Percentiles rank a stretch among this genome's conserved stretches.
phyloP scores from a whole-genome alignment of 2,113 vertebrate species.

The Jaculus jaculus region DNA sequence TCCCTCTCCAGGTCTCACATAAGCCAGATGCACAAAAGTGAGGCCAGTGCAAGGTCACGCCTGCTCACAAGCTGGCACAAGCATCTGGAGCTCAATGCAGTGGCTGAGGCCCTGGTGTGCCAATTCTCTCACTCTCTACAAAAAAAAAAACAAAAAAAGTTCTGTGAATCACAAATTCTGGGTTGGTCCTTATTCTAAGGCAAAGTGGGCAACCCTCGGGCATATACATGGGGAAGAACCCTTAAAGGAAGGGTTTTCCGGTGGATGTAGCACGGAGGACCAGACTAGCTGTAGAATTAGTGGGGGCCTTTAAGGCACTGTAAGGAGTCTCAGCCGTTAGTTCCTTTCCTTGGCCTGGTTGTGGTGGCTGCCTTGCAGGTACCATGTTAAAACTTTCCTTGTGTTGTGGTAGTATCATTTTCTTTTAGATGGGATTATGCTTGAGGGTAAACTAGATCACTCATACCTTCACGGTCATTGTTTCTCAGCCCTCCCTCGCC shows the following conservation, averaged over 20 bases:
- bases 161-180: neutral
- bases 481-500: neutral
- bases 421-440: neutral
- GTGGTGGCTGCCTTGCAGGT: neutral
- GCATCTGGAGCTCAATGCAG: too few relatives aligned
- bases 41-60: too few relatives aligned
- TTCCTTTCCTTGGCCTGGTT: neutral
- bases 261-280: accelerated
- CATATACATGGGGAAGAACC: neutral
- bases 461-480: neutral
- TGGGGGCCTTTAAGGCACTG: too few relatives aligned
- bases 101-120: too few relatives aligned
- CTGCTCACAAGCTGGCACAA: too few relatives aligned
- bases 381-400: neutral
- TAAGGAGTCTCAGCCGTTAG: neutral
- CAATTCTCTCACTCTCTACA: too few relatives aligned
- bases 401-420: neutral
- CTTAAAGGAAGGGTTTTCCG: neutral
- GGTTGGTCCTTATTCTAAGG: neutral
- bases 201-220: neutral
- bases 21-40: too few relatives aligned
- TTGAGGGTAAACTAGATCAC: neutral
- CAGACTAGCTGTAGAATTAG: neutral
- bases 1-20: too few relatives aligned
- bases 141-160: neutral